Percentiles rank a stretch among this genome's conserved stretches.
Conservation (phyloP, 2,888 invertebrate species). For the Pristionchus entomophagus region DNA sequence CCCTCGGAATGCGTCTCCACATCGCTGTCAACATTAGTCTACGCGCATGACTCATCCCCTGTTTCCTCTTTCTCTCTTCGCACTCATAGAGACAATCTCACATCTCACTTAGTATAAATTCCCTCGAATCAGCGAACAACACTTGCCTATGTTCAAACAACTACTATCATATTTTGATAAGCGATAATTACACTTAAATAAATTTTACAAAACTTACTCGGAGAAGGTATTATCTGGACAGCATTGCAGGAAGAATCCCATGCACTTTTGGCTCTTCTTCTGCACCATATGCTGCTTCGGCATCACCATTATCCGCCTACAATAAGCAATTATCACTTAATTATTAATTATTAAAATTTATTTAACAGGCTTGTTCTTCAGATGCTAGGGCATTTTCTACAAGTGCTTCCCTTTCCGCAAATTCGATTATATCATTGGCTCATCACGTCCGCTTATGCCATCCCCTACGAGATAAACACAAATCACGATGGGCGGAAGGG, state of each 20-base stretch:
- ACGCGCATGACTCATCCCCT: conserved; percentile 5
- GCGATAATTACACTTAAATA: not conserved
- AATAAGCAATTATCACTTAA: conserved; percentile 40
- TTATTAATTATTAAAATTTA: too few species aligned
- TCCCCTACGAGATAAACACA: not conserved
- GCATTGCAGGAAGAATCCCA: conserved; percentile 87
- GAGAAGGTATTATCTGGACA: conserved; percentile 95
- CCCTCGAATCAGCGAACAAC: too few species aligned
- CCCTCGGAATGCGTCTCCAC: not conserved
- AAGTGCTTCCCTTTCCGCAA: too few species aligned
- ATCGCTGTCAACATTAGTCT: not conserved
- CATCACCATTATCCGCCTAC: conserved; percentile 76
- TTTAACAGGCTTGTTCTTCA: too few species aligned
- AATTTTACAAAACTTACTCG: conserved; percentile 78
- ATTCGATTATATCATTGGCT: too few species aligned
- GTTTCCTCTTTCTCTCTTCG: not conserved
- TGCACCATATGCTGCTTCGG: conserved; percentile 76
- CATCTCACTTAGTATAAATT: not conserved
- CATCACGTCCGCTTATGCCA: not conserved
- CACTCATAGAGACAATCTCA: not conserved
- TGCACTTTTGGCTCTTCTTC: conserved; percentile 76
- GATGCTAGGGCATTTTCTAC: too few species aligned
- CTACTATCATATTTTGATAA: too few species aligned
- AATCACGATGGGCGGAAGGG: conserved; percentile 10
- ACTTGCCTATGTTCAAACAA: too few species aligned